These are phyloP conservation scores for Sus scrofa DNA, from an alignment of 2,113 vertebrate species.

Conservation along the genomic window T2T-Sscrofa CM000824.6:64173001-64173500, in stretches of 20 bases:
- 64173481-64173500: constrained; percentile 1
- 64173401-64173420: neutral
- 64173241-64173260: constrained; percentile 31
- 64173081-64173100: constrained; percentile 11
- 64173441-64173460: neutral
- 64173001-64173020: too few relatives aligned
- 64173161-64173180: neutral
- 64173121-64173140: constrained; percentile 27
- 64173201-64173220: constrained; percentile 13
- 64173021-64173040: too few relatives aligned
- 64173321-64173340: constrained; percentile 12
- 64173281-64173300: constrained; percentile 17
- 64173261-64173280: constrained; percentile 17
- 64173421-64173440: neutral
- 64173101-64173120: constrained; percentile 7
- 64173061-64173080: neutral
- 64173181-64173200: neutral
- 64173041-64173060: too few relatives aligned
- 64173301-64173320: neutral
- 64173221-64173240: constrained; percentile 46
- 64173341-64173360: neutral
- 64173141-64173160: constrained; percentile 41
- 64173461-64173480: constrained; percentile 34
- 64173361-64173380: constrained; percentile 29
- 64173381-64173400: neutral